Base-by-base conservation (phyloP, 2,797 vertebrate genomes). In the Coilia nasus region DNA sequence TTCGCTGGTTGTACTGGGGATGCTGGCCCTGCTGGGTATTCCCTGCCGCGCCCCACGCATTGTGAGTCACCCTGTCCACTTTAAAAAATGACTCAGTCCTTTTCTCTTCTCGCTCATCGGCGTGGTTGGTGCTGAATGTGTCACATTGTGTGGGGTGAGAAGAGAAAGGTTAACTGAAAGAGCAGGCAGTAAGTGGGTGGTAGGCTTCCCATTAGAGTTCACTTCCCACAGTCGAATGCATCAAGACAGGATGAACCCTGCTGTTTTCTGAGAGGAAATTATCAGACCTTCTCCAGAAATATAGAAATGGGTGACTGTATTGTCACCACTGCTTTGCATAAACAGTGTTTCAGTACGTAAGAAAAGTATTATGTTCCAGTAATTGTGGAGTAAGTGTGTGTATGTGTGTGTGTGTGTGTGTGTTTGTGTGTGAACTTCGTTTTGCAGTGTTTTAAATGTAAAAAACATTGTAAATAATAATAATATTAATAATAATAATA, bases 141-240 rank as follows among this genome's bases (percentile, higher is more conserved):
- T 78, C 71, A 78, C 71, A 78, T 78, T 78, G 71, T 78, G 71
- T 78, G 71, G 35, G 71, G 71, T 31, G 71, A 44, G 71, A 44
- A 78, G 31, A 44, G 71, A 78, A 78, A 78, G 71, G 71, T 78
- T 78, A 78, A 78, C 71, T 19, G 71, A 78, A 78, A 78, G 71
- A 78, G 71, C 71, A 78, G 71, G 17, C 41, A 31, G 71, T 78
- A 31, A 31, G 71, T 78, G 71, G 71, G 71, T 78, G 71, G 71
- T 31, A 78, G 35, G 17, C 71, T 78, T 78, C 71, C 71, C 71
- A 78, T 78, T 78, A 78, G 44, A 78, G 71, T 41, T 78, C 35
- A 78, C 71, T 78, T 78, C 35, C 35, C 71, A 78, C 71, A 78
- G 71, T 78, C 71, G 19, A 31, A 41, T 21, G 71, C 71, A 78